Percentiles rank a stretch among this genome's conserved stretches.
These are phyloP conservation scores for Catostylus mosaicus DNA, from an alignment of 30 jellyfish, hydroid and myxozoan species.

Conservation along the genomic window DNA sequence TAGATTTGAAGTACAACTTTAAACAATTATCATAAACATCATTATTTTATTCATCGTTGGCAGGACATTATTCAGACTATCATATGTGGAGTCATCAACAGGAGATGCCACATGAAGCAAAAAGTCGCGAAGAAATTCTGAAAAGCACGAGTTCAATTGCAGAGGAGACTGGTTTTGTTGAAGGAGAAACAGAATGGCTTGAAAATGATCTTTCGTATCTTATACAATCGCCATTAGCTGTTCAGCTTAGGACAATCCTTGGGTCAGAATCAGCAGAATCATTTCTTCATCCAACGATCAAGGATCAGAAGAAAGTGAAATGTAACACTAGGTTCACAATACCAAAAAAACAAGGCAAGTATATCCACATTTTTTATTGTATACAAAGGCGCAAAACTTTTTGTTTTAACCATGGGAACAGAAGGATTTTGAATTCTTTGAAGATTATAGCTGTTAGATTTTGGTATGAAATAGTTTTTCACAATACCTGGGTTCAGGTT, in stretches of 20 bases:
- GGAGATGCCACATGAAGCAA: slow-evolving; percentile 30
- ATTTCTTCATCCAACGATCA: slow-evolving; percentile 71
- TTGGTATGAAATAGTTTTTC: no score
- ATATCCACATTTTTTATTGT: not conserved
- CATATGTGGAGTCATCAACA: not conserved
- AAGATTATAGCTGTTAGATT: no score
- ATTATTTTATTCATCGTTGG: no score
- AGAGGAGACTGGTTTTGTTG: slow-evolving; percentile 20
- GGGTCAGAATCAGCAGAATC: slow-evolving; percentile 63
- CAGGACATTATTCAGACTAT: not conserved
- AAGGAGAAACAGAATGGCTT: slow-evolving; percentile 61
- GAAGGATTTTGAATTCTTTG: no score
- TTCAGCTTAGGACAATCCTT: slow-evolving; percentile 52
- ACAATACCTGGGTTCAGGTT: no score
- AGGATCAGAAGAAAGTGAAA: slow-evolving; percentile 51
- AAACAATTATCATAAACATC: no score
- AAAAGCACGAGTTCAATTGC: not conserved
- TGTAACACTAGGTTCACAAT: slow-evolving; percentile 28
- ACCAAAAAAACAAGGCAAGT: slow-evolving; percentile 46
- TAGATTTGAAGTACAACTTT: no score
- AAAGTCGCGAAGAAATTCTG: slow-evolving; percentile 10
- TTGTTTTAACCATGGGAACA: no score
- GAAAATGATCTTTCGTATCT: slow-evolving; percentile 43
- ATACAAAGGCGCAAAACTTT: not conserved
- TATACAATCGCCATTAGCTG: slow-evolving; percentile 58